Evolutionary conservation across 2,113 vertebrate genomes (phyloP).

Genomic region (Melanerpes formicivorus): DNA sequence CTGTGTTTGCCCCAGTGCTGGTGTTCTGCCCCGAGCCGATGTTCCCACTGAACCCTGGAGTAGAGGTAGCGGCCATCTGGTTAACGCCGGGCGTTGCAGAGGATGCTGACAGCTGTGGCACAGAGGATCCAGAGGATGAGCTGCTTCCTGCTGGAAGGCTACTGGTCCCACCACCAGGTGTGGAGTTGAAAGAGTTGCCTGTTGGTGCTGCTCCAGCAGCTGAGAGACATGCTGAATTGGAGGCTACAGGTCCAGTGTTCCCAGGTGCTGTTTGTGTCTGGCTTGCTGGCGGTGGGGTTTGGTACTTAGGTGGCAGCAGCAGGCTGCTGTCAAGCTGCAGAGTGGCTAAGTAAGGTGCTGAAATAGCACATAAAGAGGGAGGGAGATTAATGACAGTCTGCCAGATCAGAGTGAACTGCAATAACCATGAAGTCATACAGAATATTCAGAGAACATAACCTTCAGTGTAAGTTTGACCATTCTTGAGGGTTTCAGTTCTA

Average conservation of each 20-base stretch:
- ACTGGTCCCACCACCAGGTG: constrained; percentile 60
- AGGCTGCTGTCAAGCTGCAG: constrained; percentile 91
- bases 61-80: constrained; percentile 70
- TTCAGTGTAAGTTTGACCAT: background rate
- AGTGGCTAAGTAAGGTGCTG: constrained; percentile 92
- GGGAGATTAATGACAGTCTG: background rate
- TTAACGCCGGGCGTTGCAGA: constrained; percentile 68
- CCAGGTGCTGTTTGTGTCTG: constrained; percentile 71
- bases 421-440: background rate
- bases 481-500: background rate
- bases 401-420: background rate
- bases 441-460: background rate
- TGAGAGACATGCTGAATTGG: constrained; percentile 44
- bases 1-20: constrained; percentile 56
- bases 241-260: constrained; percentile 52
- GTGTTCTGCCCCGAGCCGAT: constrained; percentile 70
- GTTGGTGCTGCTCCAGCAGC: constrained; percentile 47
- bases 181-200: constrained; percentile 74
- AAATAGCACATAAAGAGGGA: background rate
- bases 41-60: constrained; percentile 72
- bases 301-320: constrained; percentile 87
- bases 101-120: constrained; percentile 68
- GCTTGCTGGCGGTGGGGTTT: constrained; percentile 66
- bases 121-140: constrained; percentile 67
- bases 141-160: constrained; percentile 57